These are phyloP conservation scores for Ashinkailepas kermadecensis DNA, from an alignment of 2,888 invertebrate species.

Conservation along the genomic window DNA sequence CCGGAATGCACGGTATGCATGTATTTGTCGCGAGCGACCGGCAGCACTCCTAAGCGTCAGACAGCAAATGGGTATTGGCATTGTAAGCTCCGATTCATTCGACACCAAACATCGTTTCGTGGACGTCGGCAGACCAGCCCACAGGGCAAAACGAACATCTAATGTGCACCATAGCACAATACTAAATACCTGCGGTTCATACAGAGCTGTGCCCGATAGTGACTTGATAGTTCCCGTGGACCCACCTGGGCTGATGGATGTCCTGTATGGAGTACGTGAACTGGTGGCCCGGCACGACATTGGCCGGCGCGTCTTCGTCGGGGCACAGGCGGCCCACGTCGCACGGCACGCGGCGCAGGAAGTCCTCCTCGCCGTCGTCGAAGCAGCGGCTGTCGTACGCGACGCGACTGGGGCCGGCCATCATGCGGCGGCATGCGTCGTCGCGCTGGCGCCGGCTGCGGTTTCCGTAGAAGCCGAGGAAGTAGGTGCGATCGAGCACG, in stretches of 20 bases:
- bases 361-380: constrained; percentile 64
- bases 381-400: constrained; percentile 81
- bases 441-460: constrained; percentile 57
- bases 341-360: constrained; percentile 80
- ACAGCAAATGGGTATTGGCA: too few species aligned
- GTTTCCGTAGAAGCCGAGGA: constrained; percentile 82
- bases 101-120: too few species aligned
- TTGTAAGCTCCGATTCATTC: too few species aligned
- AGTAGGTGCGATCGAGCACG: constrained; percentile 80
- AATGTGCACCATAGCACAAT: too few species aligned
- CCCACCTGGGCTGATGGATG: constrained; percentile 76
- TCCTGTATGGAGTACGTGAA: constrained; percentile 91
- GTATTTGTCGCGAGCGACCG: too few species aligned
- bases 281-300: constrained; percentile 80
- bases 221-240: not conserved
- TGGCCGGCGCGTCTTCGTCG: constrained; percentile 77
- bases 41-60: too few species aligned
- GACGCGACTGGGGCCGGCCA: constrained; percentile 46
- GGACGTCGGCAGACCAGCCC: too few species aligned
- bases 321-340: constrained; percentile 62
- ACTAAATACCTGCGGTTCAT: too few species aligned
- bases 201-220: too few species aligned
- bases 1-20: too few species aligned
- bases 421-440: constrained; percentile 75
- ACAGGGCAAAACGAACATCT: too few species aligned